These are phyloP conservation scores for Menura novaehollandiae DNA, from an alignment of 2,113 vertebrate species.

Conservation along the genomic window DNA sequence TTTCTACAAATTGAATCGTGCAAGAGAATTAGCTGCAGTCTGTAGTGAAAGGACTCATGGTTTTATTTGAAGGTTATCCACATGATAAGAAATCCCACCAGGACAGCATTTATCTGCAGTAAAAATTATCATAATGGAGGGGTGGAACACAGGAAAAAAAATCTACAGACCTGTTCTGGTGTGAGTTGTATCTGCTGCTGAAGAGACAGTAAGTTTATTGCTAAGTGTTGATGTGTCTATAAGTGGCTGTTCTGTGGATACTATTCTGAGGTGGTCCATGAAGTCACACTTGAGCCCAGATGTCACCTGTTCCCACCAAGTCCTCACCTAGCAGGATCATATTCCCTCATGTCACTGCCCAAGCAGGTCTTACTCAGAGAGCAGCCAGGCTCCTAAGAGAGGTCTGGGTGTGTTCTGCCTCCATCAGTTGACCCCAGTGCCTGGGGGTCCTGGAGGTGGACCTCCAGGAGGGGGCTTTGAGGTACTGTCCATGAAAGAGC, in stretches of 20 bases:
- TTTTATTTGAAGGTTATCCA: not conserved
- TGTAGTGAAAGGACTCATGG: not conserved
- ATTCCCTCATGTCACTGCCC: not conserved
- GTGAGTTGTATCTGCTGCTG: not conserved
- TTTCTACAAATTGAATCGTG: not conserved
- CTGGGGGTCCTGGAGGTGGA: no score
- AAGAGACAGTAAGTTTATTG: not conserved
- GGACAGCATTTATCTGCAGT: not conserved
- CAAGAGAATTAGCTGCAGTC: not conserved
- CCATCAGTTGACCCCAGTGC: no score
- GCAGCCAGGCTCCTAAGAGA: not conserved
- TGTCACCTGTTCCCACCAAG: not conserved
- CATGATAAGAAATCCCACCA: not conserved
- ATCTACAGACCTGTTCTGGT: not conserved
- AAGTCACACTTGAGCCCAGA: not conserved
- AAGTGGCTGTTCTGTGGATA: not conserved
- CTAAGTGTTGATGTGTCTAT: no score
- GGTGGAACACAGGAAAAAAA: not conserved
- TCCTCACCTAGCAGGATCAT: not conserved
- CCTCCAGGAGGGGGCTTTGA: fast-evolving
- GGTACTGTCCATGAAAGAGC: fast-evolving
- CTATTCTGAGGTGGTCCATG: fast-evolving
- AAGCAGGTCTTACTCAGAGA: not conserved
- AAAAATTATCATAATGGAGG: not conserved
- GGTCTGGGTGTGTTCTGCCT: not conserved